Conservation (phyloP, 2,113 vertebrate species). For the Pollachius pollachius region DNA sequence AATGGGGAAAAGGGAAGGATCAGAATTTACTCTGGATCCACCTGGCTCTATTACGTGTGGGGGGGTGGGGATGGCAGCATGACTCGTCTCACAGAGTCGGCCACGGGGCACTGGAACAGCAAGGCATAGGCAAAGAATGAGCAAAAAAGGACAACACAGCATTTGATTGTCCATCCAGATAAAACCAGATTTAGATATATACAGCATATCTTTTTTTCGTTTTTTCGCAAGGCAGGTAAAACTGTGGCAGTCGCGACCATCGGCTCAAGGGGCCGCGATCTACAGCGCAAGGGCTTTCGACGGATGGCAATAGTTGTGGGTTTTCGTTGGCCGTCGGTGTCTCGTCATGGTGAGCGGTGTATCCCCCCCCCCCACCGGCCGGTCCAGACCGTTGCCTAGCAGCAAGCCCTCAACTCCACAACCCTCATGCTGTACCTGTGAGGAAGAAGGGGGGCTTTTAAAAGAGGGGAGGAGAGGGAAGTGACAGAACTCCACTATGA, state of each 20-base stretch:
- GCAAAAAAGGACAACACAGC: constrained; percentile 15
- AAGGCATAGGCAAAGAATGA: constrained; percentile 38
- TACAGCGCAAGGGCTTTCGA: constrained; percentile 13
- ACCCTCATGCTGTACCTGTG: constrained; percentile 22
- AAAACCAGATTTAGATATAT: constrained; percentile 11
- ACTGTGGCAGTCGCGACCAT: constrained; percentile 29
- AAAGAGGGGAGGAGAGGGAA: neutral
- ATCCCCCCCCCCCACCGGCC: neutral
- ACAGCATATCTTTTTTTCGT: constrained; percentile 10
- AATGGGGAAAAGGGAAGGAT: constrained; percentile 27
- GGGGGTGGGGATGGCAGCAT: constrained; percentile 52
- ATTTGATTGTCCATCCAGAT: constrained; percentile 22
- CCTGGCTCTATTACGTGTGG: constrained; percentile 23
- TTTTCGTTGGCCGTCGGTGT: constrained; percentile 35
- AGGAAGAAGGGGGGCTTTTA: constrained; percentile 5
- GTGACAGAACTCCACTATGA: constrained; percentile 7
- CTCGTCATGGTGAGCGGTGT: constrained; percentile 27
- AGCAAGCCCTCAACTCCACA: constrained; percentile 12
- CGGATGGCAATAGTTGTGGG: constrained; percentile 22
- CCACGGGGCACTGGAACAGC: constrained; percentile 51
- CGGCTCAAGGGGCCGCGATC: constrained; percentile 27
- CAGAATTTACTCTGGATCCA: no score
- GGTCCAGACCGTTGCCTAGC: constrained; percentile 23
- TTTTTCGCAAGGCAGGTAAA: constrained; percentile 51
- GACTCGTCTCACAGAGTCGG: constrained; percentile 46